Conservation (phyloP, 2,888 invertebrate species). For the Latrodectus hesperus region DNA sequence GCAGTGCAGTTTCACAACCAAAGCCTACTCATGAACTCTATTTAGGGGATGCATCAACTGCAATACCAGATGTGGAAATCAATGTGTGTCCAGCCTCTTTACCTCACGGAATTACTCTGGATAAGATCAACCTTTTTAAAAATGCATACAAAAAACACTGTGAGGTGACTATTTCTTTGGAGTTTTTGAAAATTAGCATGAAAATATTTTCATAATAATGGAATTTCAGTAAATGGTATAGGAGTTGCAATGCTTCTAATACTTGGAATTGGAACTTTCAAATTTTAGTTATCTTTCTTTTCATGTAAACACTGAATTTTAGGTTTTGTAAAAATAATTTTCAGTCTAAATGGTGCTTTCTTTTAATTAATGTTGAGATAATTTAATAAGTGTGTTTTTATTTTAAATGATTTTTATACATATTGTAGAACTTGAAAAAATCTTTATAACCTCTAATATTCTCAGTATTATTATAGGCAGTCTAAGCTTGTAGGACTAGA, state of each 20-base stretch:
- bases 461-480: too few relatives aligned
- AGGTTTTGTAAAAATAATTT: neutral
- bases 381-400: too few relatives aligned
- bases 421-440: too few relatives aligned
- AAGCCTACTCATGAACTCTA: conserved; percentile 80
- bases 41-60: conserved; percentile 85
- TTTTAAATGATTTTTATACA: too few relatives aligned
- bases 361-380: too few relatives aligned
- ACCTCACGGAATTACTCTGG: conserved; percentile 84
- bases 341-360: too few relatives aligned
- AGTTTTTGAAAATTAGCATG: conserved; percentile 4
- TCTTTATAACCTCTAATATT: too few relatives aligned
- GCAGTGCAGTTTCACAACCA: conserved; percentile 70
- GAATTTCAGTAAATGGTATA: neutral
- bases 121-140: conserved; percentile 87
- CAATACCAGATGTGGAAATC: conserved; percentile 87
- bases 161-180: conserved; percentile 78
- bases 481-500: too few relatives aligned
- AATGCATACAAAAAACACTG: conserved; percentile 91
- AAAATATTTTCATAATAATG: neutral
- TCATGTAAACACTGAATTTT: conserved; percentile 4
- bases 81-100: conserved; percentile 79
- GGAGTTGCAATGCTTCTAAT: neutral
- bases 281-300: neutral
- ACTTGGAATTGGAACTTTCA: neutral